Evolutionary conservation across 2,113 vertebrate genomes (phyloP).

Genomic region (Oophaga pumilio): DNA sequence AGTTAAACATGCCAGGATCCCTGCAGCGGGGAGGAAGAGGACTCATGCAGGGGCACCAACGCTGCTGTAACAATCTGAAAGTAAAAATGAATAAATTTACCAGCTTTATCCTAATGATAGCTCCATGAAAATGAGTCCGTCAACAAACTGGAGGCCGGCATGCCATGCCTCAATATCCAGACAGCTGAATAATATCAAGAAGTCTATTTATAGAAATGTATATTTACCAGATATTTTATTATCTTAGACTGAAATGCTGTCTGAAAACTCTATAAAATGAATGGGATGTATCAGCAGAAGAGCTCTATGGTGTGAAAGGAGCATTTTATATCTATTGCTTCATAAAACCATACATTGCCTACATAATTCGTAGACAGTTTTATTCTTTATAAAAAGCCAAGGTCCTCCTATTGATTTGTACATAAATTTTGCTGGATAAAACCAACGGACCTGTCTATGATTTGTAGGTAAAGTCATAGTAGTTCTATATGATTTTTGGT

Average conservation of each 20-base stretch:
- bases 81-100: not conserved
- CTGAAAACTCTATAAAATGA: not conserved
- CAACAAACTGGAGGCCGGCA: not conserved
- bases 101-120: not conserved
- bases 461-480: not conserved
- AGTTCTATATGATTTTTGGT: not conserved
- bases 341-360: not conserved
- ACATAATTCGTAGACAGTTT: conserved; percentile 8
- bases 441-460: not conserved
- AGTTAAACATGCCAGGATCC: too few species aligned
- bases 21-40: too few species aligned
- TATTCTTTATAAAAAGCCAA: conserved; percentile 18
- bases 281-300: not conserved
- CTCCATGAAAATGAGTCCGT: not conserved
- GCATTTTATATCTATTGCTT: not conserved
- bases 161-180: not conserved
- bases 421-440: not conserved
- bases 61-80: too few species aligned
- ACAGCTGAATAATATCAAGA: not conserved
- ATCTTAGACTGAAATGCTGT: not conserved
- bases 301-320: not conserved
- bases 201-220: not conserved
- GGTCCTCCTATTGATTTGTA: conserved; percentile 1
- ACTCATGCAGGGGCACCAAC: too few species aligned
- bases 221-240: not conserved